Percentiles rank a stretch among this genome's conserved stretches.
Conservation (phyloP, 2,797 vertebrate species). For the Gallinago solitaria region DNA sequence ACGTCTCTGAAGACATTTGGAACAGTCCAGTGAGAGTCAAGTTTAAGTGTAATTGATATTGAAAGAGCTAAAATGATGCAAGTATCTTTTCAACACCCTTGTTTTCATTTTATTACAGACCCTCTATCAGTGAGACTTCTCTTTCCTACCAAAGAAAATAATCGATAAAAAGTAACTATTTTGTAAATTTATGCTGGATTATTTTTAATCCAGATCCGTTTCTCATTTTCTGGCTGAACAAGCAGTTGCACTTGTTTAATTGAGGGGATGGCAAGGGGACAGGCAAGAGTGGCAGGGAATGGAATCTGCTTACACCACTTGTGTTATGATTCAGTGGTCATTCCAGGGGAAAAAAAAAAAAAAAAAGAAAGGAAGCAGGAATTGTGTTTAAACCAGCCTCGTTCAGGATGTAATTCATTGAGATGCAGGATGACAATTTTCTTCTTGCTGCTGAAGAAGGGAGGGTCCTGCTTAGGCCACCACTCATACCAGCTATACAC, state of each 20-base stretch:
- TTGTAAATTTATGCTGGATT: neutral
- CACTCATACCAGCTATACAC: accelerated
- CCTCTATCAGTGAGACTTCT: neutral
- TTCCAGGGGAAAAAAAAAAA: neutral
- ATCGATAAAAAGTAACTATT: neutral
- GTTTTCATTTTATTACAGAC: neutral
- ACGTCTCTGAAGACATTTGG: neutral
- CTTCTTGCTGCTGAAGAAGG: neutral
- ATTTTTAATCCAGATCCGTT: neutral
- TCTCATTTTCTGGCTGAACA: neutral
- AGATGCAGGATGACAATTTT: neutral
- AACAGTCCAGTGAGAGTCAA: neutral
- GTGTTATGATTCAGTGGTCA: neutral
- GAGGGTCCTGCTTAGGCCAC: neutral
- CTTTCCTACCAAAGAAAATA: neutral
- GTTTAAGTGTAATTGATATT: neutral
- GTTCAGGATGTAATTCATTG: neutral
- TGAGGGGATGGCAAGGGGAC: neutral
- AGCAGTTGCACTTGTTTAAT: neutral
- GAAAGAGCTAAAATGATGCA: neutral
- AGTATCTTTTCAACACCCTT: neutral
- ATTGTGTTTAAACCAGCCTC: neutral
- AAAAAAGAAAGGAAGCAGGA: neutral
- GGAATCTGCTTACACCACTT: neutral
- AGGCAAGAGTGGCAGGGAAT: neutral